Conservation (phyloP, 2,113 vertebrate species). For the Scopus umbretta region DNA sequence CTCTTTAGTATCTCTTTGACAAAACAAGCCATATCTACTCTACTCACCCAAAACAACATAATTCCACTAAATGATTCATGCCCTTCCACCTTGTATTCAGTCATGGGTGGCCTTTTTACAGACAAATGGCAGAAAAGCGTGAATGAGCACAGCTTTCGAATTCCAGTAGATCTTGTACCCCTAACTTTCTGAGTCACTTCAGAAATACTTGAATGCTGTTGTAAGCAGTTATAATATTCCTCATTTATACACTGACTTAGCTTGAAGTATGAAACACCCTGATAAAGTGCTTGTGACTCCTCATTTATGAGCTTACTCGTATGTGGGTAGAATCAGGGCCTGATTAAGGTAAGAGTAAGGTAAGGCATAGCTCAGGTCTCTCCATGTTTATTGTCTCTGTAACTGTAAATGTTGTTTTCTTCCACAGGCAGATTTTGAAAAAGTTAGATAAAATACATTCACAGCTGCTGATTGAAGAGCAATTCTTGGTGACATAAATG, state of each 20-base stretch:
- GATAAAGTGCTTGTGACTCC: not conserved
- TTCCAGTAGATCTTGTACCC: not conserved
- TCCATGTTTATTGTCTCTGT: not conserved
- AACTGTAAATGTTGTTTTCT: not conserved
- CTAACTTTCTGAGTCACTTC: not conserved
- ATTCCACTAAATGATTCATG: too few species aligned
- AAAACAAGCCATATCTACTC: not conserved
- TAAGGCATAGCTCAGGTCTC: not conserved
- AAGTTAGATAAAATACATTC: not conserved
- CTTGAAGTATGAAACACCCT: not conserved
- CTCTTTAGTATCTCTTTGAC: not conserved
- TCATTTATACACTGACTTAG: not conserved
- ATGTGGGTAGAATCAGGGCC: not conserved
- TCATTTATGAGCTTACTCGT: not conserved
- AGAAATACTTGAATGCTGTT: not conserved
- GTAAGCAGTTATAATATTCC: not conserved
- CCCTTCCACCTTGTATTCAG: too few species aligned
- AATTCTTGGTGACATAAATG: not conserved
- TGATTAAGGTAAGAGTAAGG: not conserved
- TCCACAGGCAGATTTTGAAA: not conserved
- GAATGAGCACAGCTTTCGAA: too few species aligned
- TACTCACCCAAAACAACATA: not conserved
- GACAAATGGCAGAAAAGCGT: too few species aligned
- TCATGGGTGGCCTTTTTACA: too few species aligned
- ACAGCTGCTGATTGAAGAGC: not conserved